Evolutionary conservation across 1,140 invertebrate species (phyloP), one percentile per base, ranked within the genome.

Genomic region (Euglossa dilemma): DNA sequence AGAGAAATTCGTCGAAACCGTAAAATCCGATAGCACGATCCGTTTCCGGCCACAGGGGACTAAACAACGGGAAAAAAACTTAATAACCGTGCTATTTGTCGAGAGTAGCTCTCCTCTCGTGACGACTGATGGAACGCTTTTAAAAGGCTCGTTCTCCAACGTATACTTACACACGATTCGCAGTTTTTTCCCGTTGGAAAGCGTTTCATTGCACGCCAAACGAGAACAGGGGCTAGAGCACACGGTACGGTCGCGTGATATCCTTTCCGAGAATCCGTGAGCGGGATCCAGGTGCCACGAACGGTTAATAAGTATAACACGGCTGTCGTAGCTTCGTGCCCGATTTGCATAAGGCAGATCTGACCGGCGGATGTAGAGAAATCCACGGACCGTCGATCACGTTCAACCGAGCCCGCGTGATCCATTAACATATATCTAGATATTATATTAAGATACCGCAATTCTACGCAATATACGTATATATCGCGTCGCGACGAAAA

Each of bases 271-370:
- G 77, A 61, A 79, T 71, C 47, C 25, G 16, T 28, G n/a, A 67
- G 18, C 16, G n/a, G n/a, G 76, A 78, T 78, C 52, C 47, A 57
- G n/a, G 47, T 57, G n/a, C 52, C 43, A 16, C 23, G 64, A 28
- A 28, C 18, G 54, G 45, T 54, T 63, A 80, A 73, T 80, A 80
- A 80, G 57, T 63, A 25, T 72, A 73, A 47, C 69, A 63, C 12
- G 54, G 25, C 45, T 14, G 20, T 28, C 20, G 50, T 45, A 36
- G 54, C 56, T 59, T 18, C 36, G 47, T 59, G 69, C 45, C 54
- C 57, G 45, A 80, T 80, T 80, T 80, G 57, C 78, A 80, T 80
- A 80, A 71, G 23, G 78, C 28, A 61, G 57, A 80, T 80, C 69
- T n/a, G 3, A 16, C 2, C 1, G 14, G 11, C 47, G 45, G 52